Percentiles rank a stretch among this genome's conserved stretches.
These are phyloP conservation scores for Zophobas morio DNA, from an alignment of 1,140 invertebrate species.

Conservation along the genomic window DNA sequence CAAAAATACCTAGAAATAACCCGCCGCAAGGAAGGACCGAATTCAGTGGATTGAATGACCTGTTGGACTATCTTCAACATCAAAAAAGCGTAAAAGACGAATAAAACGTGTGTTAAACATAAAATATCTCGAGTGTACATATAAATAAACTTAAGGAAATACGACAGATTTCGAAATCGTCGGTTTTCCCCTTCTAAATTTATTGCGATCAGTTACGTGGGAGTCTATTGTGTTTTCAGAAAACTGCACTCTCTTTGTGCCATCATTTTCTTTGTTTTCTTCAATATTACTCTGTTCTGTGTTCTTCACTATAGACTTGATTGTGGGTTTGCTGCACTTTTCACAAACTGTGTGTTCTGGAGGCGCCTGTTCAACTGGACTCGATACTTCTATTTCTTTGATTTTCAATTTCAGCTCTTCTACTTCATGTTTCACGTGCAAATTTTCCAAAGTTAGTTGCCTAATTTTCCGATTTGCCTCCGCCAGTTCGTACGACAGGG, in stretches of 20 bases:
- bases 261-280: conserved; percentile 25
- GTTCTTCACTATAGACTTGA: conserved; percentile 16
- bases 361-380: conserved; percentile 11
- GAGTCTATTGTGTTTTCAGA: conserved; percentile 1
- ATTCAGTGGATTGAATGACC: conserved; percentile 86
- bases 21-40: conserved; percentile 88
- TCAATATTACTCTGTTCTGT: conserved; percentile 1
- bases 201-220: conserved; percentile 5
- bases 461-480: not conserved
- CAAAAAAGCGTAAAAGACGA: conserved; percentile 65
- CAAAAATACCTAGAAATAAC: conserved; percentile 84
- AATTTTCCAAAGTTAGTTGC: not conserved
- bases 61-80: conserved; percentile 82
- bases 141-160: conserved; percentile 5
- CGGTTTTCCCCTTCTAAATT: conserved; percentile 1
- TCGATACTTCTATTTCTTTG: conserved; percentile 19
- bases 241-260: conserved; percentile 10
- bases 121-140: conserved; percentile 3
- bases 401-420: not conserved
- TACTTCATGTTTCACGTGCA: conserved; percentile 1
- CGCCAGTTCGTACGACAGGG: not conserved
- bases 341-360: not conserved
- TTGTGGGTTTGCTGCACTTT: not conserved
- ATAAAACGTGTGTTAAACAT: conserved; percentile 34
- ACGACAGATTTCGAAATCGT: not conserved